A percentile compares a stretch with the other conserved stretches of the same genome.
Conservation (phyloP, 2,888 invertebrate genomes). For the Brachyptera putata region DNA sequence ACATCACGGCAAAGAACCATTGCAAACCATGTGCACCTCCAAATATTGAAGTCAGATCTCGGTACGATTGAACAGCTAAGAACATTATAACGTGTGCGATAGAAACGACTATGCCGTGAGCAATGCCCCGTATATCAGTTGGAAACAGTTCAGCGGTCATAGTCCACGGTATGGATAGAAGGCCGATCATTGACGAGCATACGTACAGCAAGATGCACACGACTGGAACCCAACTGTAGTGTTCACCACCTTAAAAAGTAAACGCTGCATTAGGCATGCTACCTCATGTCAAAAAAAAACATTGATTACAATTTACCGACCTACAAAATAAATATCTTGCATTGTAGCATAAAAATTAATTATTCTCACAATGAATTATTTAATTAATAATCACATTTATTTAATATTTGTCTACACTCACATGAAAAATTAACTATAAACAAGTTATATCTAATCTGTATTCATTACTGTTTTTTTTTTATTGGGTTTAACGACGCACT, state of each 20-base stretch:
- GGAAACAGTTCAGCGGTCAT: slow-evolving; percentile 61
- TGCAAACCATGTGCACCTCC: slow-evolving; percentile 38
- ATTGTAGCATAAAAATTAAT: too few relatives aligned
- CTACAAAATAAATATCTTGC: too few relatives aligned
- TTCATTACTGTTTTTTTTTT: too few relatives aligned
- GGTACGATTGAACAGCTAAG: slow-evolving; percentile 52
- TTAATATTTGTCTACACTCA: too few relatives aligned
- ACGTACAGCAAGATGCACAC: slow-evolving; percentile 53
- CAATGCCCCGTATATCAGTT: slow-evolving; percentile 55
- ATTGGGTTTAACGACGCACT: too few relatives aligned
- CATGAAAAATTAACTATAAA: too few relatives aligned
- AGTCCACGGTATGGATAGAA: slow-evolving; percentile 61
- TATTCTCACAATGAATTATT: too few relatives aligned
- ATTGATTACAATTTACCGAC: too few relatives aligned
- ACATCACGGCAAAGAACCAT: slow-evolving; percentile 32
- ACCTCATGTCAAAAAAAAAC: too few relatives aligned
- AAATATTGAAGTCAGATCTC: slow-evolving; percentile 38
- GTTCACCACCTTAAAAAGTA: slow-evolving; percentile 23
- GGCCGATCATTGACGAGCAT: slow-evolving; percentile 55
- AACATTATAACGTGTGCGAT: slow-evolving; percentile 57
- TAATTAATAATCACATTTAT: too few relatives aligned
- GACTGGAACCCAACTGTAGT: slow-evolving; percentile 45
- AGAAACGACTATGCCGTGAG: slow-evolving; percentile 55
- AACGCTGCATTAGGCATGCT: not conserved
- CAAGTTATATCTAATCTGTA: too few relatives aligned